phyloP scores from a whole-genome alignment of 2,113 vertebrate species.

The Rhinolophus sinicus region DNA sequence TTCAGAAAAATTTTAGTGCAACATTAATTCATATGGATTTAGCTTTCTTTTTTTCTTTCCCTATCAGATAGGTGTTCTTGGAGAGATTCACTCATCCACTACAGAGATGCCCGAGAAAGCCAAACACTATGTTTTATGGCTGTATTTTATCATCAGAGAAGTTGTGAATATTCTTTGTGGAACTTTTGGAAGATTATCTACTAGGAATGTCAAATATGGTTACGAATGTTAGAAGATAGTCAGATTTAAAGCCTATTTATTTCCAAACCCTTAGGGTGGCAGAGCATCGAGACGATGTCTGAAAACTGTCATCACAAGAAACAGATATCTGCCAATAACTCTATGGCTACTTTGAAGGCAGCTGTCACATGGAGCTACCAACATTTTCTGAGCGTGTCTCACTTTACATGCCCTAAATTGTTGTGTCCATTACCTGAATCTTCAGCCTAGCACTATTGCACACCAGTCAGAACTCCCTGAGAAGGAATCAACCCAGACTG shows the following conservation, averaged over 20 bases:
- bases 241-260: neutral
- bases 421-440: neutral
- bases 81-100: constrained; percentile 15
- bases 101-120: constrained; percentile 1
- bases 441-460: neutral
- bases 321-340: neutral
- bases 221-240: neutral
- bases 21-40: constrained; percentile 27
- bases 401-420: neutral
- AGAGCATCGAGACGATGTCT: neutral
- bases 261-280: neutral
- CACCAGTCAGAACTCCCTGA: neutral
- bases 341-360: neutral
- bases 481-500: neutral
- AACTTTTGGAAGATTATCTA: neutral
- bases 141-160: constrained; percentile 30
- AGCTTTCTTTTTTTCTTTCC: neutral
- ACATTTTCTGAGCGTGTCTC: neutral
- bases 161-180: neutral
- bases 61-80: neutral
- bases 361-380: neutral
- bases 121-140: neutral
- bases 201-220: neutral
- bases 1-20: constrained; percentile 34
- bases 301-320: neutral